Conservation (phyloP, 2,888 invertebrate genomes). For the Caenorhabditis sulstoni region DNA sequence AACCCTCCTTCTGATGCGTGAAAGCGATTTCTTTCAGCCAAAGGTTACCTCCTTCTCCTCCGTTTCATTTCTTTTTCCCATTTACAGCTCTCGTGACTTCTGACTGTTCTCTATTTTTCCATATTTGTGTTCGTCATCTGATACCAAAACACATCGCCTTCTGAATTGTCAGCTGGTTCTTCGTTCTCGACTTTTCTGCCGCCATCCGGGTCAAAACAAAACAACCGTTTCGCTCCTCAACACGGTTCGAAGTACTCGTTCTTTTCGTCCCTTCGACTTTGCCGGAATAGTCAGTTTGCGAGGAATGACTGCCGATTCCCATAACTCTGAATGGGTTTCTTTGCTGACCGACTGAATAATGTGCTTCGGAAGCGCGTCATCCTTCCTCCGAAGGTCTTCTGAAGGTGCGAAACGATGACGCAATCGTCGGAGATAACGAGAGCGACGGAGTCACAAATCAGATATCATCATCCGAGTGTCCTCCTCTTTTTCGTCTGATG, state of each 20-base stretch:
- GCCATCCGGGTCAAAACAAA: slow-evolving; percentile 14
- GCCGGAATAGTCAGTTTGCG: slow-evolving; percentile 5
- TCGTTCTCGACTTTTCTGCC: slow-evolving; percentile 32
- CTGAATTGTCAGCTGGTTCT: background rate
- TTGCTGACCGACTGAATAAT: slow-evolving; percentile 13
- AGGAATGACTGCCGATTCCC: slow-evolving; percentile 45
- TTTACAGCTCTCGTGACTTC: slow-evolving; percentile 18
- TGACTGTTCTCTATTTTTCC: slow-evolving; percentile 27
- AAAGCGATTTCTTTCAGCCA: slow-evolving; percentile 2
- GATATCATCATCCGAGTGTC: slow-evolving; percentile 7
- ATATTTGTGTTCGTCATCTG: slow-evolving; percentile 10
- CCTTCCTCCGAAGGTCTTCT: background rate
- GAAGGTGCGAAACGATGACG: background rate
- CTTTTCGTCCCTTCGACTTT: background rate
- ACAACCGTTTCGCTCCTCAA: background rate
- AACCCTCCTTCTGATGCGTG: slow-evolving; percentile 5
- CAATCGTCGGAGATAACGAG: background rate
- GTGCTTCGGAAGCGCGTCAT: slow-evolving; percentile 18
- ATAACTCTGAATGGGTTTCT: slow-evolving; percentile 31
- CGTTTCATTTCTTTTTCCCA: background rate
- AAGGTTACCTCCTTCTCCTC: background rate
- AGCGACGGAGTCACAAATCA: background rate
- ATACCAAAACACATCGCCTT: slow-evolving; percentile 28
- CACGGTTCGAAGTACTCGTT: background rate
- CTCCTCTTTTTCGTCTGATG: background rate